These are phyloP conservation scores for Notamacropus eugenii DNA, from an alignment of 2,797 vertebrate genomes.

Conservation along the genomic window DNA sequence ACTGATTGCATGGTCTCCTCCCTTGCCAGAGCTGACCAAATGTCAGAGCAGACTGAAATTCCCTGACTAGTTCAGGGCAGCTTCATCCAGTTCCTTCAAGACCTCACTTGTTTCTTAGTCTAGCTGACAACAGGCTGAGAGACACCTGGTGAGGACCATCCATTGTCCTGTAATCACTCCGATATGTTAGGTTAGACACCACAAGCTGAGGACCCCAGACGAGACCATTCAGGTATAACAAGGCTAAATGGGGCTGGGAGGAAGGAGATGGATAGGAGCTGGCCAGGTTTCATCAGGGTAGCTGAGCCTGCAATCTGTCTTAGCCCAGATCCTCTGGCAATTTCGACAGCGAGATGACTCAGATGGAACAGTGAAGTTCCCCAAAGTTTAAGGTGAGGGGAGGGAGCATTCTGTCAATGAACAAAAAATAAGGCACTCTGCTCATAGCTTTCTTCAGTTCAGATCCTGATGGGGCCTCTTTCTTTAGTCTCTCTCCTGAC, in stretches of 20 bases:
- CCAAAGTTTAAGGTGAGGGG: constrained; percentile 41
- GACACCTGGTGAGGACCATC: constrained; percentile 3
- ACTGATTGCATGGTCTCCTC: background rate
- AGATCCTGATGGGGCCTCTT: background rate
- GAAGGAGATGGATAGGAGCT: constrained; percentile 49
- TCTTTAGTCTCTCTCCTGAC: background rate
- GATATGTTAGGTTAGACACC: constrained; percentile 1
- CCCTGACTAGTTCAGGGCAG: background rate
- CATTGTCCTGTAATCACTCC: constrained; percentile 21
- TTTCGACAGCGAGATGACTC: constrained; percentile 4
- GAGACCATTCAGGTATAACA: constrained; percentile 40
- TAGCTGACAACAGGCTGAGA: constrained; percentile 4
- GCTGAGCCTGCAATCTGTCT: constrained; percentile 41
- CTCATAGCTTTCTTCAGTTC: background rate
- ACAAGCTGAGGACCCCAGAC: background rate
- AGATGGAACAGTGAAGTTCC: background rate
- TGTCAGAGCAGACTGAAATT: background rate
- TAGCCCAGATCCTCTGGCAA: constrained; percentile 5
- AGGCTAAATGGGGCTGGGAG: constrained; percentile 33
- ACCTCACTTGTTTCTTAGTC: background rate
- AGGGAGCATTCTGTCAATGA: background rate
- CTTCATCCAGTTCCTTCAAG: constrained; percentile 9
- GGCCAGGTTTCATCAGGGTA: constrained; percentile 1
- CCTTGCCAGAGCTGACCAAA: background rate
- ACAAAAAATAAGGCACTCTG: background rate